These are phyloP conservation scores for Echinarachnius parma DNA, from an alignment of 53 echinoderm and acorn worm genomes.

Conservation along the genomic window DNA sequence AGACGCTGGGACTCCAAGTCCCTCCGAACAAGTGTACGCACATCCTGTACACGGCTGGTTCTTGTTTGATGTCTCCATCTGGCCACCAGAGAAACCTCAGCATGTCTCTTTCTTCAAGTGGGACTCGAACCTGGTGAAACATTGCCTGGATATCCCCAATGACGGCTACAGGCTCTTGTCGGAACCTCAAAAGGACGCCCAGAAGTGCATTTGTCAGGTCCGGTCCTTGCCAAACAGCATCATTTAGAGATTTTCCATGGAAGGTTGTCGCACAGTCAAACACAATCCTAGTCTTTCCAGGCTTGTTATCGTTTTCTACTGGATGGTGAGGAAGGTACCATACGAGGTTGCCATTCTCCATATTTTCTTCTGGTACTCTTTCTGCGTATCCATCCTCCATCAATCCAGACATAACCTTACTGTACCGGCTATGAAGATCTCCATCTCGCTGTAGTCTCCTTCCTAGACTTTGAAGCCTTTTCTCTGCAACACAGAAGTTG, in stretches of 20 bases:
- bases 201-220: slow-evolving; percentile 37
- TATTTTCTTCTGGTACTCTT: background rate
- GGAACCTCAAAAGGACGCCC: slow-evolving; percentile 44
- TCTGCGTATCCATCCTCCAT: slow-evolving; percentile 32
- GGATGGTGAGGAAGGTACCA: slow-evolving; percentile 55
- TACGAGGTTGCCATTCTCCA: background rate
- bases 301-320: slow-evolving; percentile 37
- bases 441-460: slow-evolving; percentile 11
- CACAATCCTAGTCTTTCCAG: slow-evolving; percentile 42
- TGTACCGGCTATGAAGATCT: slow-evolving; percentile 27
- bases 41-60: slow-evolving; percentile 18
- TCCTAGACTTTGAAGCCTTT: slow-evolving; percentile 41
- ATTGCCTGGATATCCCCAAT: slow-evolving; percentile 47
- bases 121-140: slow-evolving; percentile 50
- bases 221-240: slow-evolving; percentile 42
- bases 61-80: slow-evolving; percentile 9
- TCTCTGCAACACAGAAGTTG: slow-evolving; percentile 49
- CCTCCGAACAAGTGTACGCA: slow-evolving; percentile 51
- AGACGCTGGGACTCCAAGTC: slow-evolving; percentile 48
- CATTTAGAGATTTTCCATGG: slow-evolving; percentile 20
- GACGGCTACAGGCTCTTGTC: slow-evolving; percentile 39
- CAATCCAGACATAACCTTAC: slow-evolving; percentile 22
- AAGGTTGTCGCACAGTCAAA: slow-evolving; percentile 23
- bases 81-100: slow-evolving; percentile 46
- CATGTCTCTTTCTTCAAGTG: slow-evolving; percentile 20